Conservation (phyloP, 2,113 vertebrate genomes). For the Falcunculus frontatus region DNA sequence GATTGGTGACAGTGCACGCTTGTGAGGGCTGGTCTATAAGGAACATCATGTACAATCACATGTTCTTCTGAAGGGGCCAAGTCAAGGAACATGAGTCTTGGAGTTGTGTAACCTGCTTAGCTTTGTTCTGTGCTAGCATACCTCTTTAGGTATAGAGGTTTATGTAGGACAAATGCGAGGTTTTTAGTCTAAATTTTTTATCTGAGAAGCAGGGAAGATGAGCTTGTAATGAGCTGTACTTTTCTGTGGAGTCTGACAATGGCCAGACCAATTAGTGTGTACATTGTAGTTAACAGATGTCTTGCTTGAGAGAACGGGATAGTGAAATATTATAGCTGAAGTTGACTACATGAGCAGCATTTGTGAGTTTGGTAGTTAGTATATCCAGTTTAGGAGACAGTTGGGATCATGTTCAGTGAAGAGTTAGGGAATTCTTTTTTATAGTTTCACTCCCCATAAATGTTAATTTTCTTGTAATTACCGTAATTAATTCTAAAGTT, state of each 20-base stretch:
- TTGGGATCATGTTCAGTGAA: neutral
- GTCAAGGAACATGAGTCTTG: neutral
- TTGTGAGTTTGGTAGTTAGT: neutral
- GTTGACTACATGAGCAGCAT: neutral
- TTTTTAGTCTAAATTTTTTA: neutral
- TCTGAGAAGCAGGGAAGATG: neutral
- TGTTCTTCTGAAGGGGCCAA: neutral
- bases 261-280: neutral
- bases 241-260: neutral
- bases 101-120: neutral
- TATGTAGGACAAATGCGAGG: no score
- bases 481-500: neutral
- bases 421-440: neutral
- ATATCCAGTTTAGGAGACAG: neutral
- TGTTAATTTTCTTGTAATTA: neutral
- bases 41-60: accelerated
- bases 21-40: accelerated
- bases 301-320: neutral
- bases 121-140: neutral
- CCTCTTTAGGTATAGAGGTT: neutral
- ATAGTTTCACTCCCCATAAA: neutral
- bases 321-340: neutral
- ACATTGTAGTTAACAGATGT: neutral
- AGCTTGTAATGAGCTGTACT: neutral
- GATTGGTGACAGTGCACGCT: neutral